These are phyloP conservation scores for Aselliscus stoliczkanus DNA, from an alignment of 2,797 vertebrate genomes.

Conservation along the genomic window DNA sequence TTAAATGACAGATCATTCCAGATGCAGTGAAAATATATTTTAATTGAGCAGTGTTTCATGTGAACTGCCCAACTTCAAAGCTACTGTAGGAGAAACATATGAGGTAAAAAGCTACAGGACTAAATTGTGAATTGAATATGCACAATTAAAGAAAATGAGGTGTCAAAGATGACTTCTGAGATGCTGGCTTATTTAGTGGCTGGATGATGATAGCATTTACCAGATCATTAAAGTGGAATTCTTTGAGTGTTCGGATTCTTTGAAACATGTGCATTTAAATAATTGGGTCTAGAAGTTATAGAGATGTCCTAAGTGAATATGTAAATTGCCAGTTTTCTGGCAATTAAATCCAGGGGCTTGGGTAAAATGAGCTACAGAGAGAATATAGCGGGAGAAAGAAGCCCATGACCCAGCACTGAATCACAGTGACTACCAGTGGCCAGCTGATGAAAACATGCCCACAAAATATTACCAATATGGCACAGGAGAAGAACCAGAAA, in stretches of 20 bases:
- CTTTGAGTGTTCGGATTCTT: neutral
- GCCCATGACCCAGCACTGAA: neutral
- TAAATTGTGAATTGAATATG: neutral
- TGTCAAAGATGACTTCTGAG: neutral
- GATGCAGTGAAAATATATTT: neutral
- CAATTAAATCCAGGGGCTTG: neutral
- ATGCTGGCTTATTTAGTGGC: neutral
- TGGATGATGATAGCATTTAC: neutral
- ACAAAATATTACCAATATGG: neutral
- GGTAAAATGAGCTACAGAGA: neutral
- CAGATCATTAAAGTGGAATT: neutral
- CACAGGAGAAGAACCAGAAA: neutral
- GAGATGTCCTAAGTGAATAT: neutral
- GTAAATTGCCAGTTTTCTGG: neutral
- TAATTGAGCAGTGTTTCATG: neutral
- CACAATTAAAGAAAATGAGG: neutral
- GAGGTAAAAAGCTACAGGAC: neutral
- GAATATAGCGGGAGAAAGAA: neutral
- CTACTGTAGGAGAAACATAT: no score
- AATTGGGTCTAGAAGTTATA: neutral
- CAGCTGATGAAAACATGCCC: neutral
- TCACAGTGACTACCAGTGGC: neutral
- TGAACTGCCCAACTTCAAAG: neutral
- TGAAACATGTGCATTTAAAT: neutral
- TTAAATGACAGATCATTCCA: neutral